Base-by-base conservation (phyloP, 2,797 vertebrate species). In the Micromesistius poutassou region DNA sequence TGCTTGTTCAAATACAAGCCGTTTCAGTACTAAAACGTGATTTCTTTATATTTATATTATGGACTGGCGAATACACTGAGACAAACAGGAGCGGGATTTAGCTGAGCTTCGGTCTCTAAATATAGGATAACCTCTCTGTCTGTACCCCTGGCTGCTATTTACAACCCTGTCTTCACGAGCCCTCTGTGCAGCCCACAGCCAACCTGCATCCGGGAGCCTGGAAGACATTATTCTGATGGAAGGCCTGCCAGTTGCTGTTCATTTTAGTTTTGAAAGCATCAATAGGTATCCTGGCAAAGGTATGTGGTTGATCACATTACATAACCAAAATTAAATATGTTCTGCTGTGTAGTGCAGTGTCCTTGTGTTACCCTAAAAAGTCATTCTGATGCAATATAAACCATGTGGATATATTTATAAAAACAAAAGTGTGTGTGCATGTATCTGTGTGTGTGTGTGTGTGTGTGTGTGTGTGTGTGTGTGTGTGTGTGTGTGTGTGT, bases 41-140 rank as follows among this genome's bases (percentile, higher is more conserved):
- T 55, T 22, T 16, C 4, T 30, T 1, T n/a, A n/a, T n/a, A n/a
- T n/a, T 1, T 50, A 55, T 72, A 62, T 25, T 5, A 0, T 2
- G 74, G 76, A 25, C 16, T 22, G 46, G 19, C 42, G 19, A 19
- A 16, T 3, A 55, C 46, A 22, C 46, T 7, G 46, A 7, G 46
- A 55, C 46, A 55, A 19, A 55, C 19, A 55, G 46, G 46, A 55
- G 6, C 5, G 46, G 19, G 46, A 19, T 55, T 55, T 55, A 19
- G 46, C 16, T 87, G 77, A 84, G 83, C 81, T 85, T 72, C 76
- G 80, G 81, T 82, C 77, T 85, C 91, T 93, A 94, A 91, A 94
- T 92, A 90, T 94, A 94, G 90, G 85, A 79, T 78, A 82, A 90
- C 85, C 79, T 81, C 80, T 84, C 85, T 87, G 92, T 90, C 87